Evolutionary conservation across 37 sponge, comb jelly and placozoan genomes (phyloP), one percentile per base, ranked within the genome.

Genomic region (Chondrilla cf. caribensis): DNA sequence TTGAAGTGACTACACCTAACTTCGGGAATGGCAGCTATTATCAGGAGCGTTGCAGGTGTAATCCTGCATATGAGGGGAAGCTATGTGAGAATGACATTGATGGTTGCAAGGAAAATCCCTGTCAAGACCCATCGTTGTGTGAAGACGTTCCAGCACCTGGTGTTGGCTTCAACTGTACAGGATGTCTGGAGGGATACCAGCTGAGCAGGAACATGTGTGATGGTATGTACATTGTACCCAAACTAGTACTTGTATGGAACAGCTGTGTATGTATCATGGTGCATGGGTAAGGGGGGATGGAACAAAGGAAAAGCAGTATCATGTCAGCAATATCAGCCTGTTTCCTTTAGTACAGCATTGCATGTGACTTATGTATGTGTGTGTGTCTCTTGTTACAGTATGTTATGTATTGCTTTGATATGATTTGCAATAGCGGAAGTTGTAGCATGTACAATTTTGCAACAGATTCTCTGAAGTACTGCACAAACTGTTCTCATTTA

Each of bases 1-100:
- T 67, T 33, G 35, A 67, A 67, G 68, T 67, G 26, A 67, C 68
- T 33, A 67, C 68, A 29, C 68, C 68, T 33, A 67, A 67, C 33
- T 67, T 67, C 35, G 68, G 35, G 2, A 33, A 8, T 6, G 35
- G 35, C 33, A 67, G 35, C 33, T 67, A 67, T 33, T 67, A 67
- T 33, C 68, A 67, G 68, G 68, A 67, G 33, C 28, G 35, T 26
- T 67, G 68, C 33, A 67, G n/a, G 68, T 67, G 68, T 33, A 67
- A 33, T 29, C 35, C 68, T 6, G 68, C 68, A 18, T 67, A 67
- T 33, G 68, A 67, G 68, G 68, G 68, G 35, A 33, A 29, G 17
- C 35, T 67, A 28, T 67, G 68, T 29, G 31, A 67, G 68, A 33
- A 67, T 7, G 68, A 67, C 35, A 33, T 67, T 33, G 33, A 67